phyloP scores from a whole-genome alignment of 2,888 invertebrate genomes.

The Balanococcus diminutus region DNA sequence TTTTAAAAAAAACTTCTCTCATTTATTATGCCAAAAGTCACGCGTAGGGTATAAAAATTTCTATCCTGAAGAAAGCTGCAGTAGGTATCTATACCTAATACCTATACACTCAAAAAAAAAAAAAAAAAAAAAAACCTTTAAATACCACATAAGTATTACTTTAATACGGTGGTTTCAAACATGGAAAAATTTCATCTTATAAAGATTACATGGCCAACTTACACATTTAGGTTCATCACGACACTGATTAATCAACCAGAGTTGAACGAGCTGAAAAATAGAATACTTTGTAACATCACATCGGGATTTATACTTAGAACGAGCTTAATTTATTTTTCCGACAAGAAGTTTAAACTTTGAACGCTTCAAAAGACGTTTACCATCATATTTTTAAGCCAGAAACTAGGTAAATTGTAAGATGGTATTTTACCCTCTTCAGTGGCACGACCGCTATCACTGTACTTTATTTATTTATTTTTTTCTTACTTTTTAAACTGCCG shows the following conservation, averaged over 20 bases:
- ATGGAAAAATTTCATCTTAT: neutral
- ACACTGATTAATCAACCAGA: neutral
- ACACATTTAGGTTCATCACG: neutral
- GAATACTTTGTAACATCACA: neutral
- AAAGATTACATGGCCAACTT: neutral
- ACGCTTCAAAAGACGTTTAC: slow-evolving; percentile 9
- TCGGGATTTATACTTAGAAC: neutral
- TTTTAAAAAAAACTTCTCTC: slow-evolving; percentile 1
- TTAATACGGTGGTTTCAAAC: neutral
- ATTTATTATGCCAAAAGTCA: neutral
- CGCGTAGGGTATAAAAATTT: neutral
- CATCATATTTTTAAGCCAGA: slow-evolving; percentile 23
- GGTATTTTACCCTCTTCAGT: neutral
- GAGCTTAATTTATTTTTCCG: slow-evolving; percentile 38
- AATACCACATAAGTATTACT: neutral
- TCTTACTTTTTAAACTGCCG: slow-evolving; percentile 37
- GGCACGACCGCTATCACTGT: neutral
- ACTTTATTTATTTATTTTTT: neutral
- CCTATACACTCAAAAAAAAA: too few relatives aligned
- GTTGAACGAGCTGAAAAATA: neutral
- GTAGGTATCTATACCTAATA: neutral
- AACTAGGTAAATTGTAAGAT: slow-evolving; percentile 10
- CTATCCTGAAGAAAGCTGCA: neutral
- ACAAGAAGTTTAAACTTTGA: slow-evolving; percentile 22
- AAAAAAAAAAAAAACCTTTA: too few relatives aligned